Evolutionary conservation across 2,113 vertebrate genomes (phyloP).

Genomic region (Ictalurus punctatus): DNA sequence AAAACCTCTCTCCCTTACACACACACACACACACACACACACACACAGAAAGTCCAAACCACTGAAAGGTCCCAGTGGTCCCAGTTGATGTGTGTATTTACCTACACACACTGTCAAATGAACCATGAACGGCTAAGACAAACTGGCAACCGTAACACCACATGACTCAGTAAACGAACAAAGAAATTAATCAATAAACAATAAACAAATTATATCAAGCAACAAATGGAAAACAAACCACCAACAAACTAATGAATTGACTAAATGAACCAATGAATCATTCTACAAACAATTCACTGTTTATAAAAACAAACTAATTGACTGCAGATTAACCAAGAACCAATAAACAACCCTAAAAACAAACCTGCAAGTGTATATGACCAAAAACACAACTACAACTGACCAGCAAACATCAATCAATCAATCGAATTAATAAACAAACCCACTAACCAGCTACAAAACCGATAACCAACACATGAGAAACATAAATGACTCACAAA

Average conservation of each 20-base stretch:
- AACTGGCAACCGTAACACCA: background rate
- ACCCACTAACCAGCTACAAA: background rate
- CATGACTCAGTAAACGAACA: background rate
- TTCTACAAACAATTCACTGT: background rate
- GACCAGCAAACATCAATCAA: background rate
- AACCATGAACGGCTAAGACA: background rate
- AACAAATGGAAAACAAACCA: background rate
- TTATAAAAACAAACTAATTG: background rate
- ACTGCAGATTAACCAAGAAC: background rate
- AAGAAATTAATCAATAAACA: background rate
- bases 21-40: slow-evolving; percentile 8
- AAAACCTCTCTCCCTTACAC: background rate
- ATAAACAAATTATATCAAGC: no score
- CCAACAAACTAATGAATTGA: background rate
- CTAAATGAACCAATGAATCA: background rate
- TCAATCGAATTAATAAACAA: background rate
- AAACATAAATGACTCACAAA: background rate
- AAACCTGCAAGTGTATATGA: background rate
- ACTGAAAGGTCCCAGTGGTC: slow-evolving; percentile 12
- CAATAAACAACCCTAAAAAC: background rate
- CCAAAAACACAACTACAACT: background rate
- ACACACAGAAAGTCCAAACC: background rate
- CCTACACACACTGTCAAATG: background rate
- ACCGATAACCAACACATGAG: background rate
- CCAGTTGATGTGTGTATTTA: background rate